Base-by-base conservation (phyloP, 2,797 vertebrate species). In the Myotis myotis region DNA sequence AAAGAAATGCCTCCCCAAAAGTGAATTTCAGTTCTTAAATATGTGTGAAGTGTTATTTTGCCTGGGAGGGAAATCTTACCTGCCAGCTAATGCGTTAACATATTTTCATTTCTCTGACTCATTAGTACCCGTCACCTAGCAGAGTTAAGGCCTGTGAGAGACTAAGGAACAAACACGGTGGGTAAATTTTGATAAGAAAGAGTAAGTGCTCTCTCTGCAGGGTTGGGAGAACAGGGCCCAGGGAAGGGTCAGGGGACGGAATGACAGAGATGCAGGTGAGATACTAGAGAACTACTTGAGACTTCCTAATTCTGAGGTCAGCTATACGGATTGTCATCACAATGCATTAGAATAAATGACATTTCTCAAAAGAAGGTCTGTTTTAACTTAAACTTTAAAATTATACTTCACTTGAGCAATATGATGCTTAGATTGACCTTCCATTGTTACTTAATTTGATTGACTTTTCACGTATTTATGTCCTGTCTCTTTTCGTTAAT, bases 41-140 rank as follows among this genome's bases (percentile, higher is more conserved):
- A 66, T 78, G 84, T 38, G 41, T 55, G 22, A 93, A 87, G 15
- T 62, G 20, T 88, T 81, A 41, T 41, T 91, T 55, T 74, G 68
- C 33, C 74, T 88, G 36, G 25, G 53, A 92, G 62, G 68, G 53
- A 96, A 96, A 92, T 74, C 13, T 20, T 49, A 80, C 75, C 64
- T 94, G 84, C 76, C 79, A 62, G 28, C 79, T 62, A 84, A 57
- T 51, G 25, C 57, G 80, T 87, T 89, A 90, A 62, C 3, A 22
- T 89, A 74, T 62, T 95, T 91, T 95, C 81, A 93, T 88, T 93
- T 92, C 68, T 79, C 84, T 68, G 57, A 93, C 76, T 94, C 78
- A 93, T 94, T 94, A 68, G 95, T 72, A 88, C 41, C 36, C 47
- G 74, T 91, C 80, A 68, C 41, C 41, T 23, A 38, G 44, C 33